phyloP scores from a whole-genome alignment of 2,888 invertebrate species.

The Eupsilia transversa region DNA sequence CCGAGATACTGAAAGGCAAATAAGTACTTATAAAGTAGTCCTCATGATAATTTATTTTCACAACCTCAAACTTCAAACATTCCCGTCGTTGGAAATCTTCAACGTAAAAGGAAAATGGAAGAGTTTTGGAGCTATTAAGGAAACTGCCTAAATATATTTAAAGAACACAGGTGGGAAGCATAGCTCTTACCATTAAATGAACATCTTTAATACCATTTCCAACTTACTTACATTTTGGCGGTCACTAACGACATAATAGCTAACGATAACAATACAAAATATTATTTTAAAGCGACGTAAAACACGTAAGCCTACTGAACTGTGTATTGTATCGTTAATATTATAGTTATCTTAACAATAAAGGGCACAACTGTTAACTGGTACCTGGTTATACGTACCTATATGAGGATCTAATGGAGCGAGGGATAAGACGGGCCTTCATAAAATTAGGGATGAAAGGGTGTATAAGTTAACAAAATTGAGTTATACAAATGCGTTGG shows the following conservation, averaged over 20 bases:
- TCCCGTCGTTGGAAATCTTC: conserved; percentile 18
- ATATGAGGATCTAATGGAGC: conserved; percentile 67
- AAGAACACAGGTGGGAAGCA: conserved; percentile 54
- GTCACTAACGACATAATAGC: conserved; percentile 21
- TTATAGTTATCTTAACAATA: conserved; percentile 53
- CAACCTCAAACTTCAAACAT: conserved; percentile 33
- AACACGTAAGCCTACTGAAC: conserved; percentile 19
- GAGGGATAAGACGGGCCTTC: conserved; percentile 70
- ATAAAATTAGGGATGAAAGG: conserved; percentile 75
- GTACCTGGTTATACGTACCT: conserved; percentile 35
- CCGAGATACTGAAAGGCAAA: conserved; percentile 1
- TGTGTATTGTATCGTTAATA: conserved; percentile 37
- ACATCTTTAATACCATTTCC: conserved; percentile 41
- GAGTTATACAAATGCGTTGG: conserved; percentile 61
- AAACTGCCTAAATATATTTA: conserved; percentile 44
- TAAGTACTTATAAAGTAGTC: conserved; percentile 16
- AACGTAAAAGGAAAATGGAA: conserved; percentile 36
- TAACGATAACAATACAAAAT: conserved; percentile 16
- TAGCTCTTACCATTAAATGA: conserved; percentile 43
- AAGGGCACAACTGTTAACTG: conserved; percentile 61
- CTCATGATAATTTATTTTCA: conserved; percentile 20
- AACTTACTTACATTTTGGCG: conserved; percentile 25
- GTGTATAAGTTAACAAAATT: conserved; percentile 71
- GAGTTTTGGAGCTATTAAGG: conserved; percentile 41
- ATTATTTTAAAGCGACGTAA: conserved; percentile 13